These are phyloP conservation scores for Apogon talboti DNA, from an alignment of 2,797 vertebrate species.

Conservation along the genomic window DNA sequence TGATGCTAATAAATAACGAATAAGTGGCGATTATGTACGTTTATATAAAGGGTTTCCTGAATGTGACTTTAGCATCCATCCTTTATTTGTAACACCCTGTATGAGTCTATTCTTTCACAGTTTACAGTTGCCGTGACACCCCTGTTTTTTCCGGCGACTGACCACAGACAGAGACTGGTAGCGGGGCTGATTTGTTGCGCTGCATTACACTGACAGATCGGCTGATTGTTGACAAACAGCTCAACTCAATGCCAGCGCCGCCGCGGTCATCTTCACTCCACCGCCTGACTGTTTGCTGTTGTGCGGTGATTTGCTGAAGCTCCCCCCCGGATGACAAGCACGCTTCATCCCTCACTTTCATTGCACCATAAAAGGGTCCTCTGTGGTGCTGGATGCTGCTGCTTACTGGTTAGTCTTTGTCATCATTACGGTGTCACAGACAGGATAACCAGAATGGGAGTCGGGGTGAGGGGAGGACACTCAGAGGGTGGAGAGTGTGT, in stretches of 20 bases:
- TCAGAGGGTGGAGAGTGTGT: slow-evolving; percentile 40
- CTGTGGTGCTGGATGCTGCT: slow-evolving; percentile 67
- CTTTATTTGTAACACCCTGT: slow-evolving; percentile 30
- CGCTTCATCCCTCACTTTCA: slow-evolving; percentile 84
- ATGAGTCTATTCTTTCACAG: slow-evolving; percentile 23
- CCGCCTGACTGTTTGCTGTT: slow-evolving; percentile 51
- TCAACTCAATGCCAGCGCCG: slow-evolving; percentile 64
- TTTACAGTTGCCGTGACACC: slow-evolving; percentile 41
- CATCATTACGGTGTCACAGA: slow-evolving; percentile 81
- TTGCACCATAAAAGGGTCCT: slow-evolving; percentile 78
- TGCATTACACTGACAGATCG: slow-evolving; percentile 77
- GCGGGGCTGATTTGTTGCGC: slow-evolving; percentile 60
- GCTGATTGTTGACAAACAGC: slow-evolving; percentile 82
- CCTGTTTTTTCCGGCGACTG: slow-evolving; percentile 24
- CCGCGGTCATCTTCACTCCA: slow-evolving; percentile 52
- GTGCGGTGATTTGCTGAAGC: slow-evolving; percentile 74
- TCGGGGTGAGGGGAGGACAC: slow-evolving; percentile 34
- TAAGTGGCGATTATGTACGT: too few relatives aligned
- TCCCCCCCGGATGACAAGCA: slow-evolving; percentile 63
- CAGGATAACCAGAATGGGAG: slow-evolving; percentile 69
- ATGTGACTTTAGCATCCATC: slow-evolving; percentile 36
- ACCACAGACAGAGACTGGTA: slow-evolving; percentile 37
- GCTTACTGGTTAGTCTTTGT: slow-evolving; percentile 81
- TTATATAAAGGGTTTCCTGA: background rate
- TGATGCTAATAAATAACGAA: too few relatives aligned